A percentile compares a stretch with the other conserved stretches of the same genome.
Evolutionary conservation across 1,140 invertebrate genomes (phyloP).

Genomic region (Solen grandis): DNA sequence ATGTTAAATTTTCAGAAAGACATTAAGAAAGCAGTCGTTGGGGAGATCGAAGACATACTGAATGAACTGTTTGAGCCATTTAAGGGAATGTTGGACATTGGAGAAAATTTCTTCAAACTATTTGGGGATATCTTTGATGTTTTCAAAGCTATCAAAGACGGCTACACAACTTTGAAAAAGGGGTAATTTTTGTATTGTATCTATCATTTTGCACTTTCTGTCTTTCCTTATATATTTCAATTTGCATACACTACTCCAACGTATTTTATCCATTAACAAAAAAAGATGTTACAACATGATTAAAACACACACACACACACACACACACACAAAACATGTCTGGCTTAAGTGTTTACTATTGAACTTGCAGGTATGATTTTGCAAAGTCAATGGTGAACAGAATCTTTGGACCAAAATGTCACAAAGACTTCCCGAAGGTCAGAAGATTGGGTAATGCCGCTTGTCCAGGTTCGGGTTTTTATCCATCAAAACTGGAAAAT

Average conservation of each 20-base stretch:
- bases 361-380: conserved; percentile 54
- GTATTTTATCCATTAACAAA: too few species aligned
- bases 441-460: conserved; percentile 30
- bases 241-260: too few species aligned
- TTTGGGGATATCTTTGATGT: conserved; percentile 40
- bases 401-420: conserved; percentile 63
- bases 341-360: too few species aligned
- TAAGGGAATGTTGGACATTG: conserved; percentile 23
- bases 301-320: too few species aligned
- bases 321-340: too few species aligned
- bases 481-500: conserved; percentile 41
- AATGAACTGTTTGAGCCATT: conserved; percentile 32
- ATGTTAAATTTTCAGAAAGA: conserved; percentile 20
- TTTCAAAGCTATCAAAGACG: conserved; percentile 39
- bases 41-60: conserved; percentile 24
- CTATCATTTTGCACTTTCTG: too few species aligned
- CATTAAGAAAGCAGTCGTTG: conserved; percentile 8
- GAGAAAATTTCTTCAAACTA: conserved; percentile 26
- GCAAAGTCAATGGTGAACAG: conserved; percentile 54
- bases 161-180: conserved; percentile 41
- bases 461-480: conserved; percentile 56
- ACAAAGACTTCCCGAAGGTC: conserved; percentile 55
- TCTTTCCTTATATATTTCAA: too few species aligned
- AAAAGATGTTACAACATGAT: too few species aligned
- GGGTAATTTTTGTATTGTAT: conserved; percentile 47